Evolutionary conservation across 2,888 invertebrate species (phyloP), one percentile per base, ranked within the genome.

Genomic region (Tubulanus polymorphus): DNA sequence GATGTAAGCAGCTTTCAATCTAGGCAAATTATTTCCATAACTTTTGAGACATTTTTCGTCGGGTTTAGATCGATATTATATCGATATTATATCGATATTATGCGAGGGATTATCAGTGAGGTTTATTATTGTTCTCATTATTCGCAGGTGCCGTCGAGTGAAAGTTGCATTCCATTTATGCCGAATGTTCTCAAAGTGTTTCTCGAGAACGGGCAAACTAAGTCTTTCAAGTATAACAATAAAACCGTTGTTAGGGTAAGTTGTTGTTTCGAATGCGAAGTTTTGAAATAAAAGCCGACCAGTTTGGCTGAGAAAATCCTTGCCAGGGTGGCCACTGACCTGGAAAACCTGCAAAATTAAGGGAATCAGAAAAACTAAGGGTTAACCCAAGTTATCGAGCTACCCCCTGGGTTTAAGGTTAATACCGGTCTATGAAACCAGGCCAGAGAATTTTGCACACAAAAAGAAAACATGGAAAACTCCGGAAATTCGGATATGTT

Each of bases 121-220:
- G n/a, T n/a, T n/a, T n/a, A n/a, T n/a, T n/a, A n/a, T n/a, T n/a
- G 20, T 27, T 29, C 12, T 29, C 29, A 53, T 51, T 48, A 25
- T 48, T 83, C 84, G 27, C 82, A 91, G 90, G 89, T 89, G 3
- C 90, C 91, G 51, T 88, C 89, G 2, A 69, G 70, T 55, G 75
- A 73, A 63, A 75, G 90, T 65, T 89, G 89, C 75, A 85, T 91
- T 37, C 91, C 93, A 28, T 89, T 91, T 47, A 90, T 93, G 88
- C 93, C 94, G 48, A 93, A 94, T 80, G 93, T 94, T 47, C 83
- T 94, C 53, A 93, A 93, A 81, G 93, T 94, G 10, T 94, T 92
- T 79, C 83, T 94, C 51, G 94, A 94, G 80, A 94, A 94, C 76
- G 93, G 93, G 8, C 93, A 94, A 79, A 94, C 93, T 15, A 93